These are phyloP conservation scores for Megathymus violae DNA, from an alignment of 1,140 invertebrate genomes.

Conservation along the genomic window DNA sequence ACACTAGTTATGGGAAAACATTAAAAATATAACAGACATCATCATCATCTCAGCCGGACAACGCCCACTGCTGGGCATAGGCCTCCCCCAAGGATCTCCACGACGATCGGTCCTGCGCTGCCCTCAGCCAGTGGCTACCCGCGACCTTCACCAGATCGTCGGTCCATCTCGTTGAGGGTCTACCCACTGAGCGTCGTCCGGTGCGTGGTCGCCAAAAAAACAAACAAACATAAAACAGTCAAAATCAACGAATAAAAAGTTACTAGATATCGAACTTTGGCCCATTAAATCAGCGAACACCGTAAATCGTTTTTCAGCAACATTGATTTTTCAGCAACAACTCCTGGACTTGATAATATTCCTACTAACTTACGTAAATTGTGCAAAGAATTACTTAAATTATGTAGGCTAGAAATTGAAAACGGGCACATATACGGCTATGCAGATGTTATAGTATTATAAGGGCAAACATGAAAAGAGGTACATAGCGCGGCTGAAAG, in stretches of 20 bases:
- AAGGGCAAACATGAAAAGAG: slow-evolving; percentile 9
- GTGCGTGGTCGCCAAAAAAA: too few species aligned
- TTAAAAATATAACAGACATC: too few species aligned
- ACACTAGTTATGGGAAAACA: too few species aligned
- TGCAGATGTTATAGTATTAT: slow-evolving; percentile 21
- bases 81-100: too few species aligned
- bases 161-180: too few species aligned
- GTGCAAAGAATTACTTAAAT: neutral
- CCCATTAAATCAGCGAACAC: slow-evolving; percentile 18
- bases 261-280: slow-evolving; percentile 7
- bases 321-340: slow-evolving; percentile 16
- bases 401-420: slow-evolving; percentile 9
- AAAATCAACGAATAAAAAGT: neutral
- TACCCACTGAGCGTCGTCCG: too few species aligned
- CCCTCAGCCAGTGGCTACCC: too few species aligned
- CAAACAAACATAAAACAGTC: slow-evolving; percentile 13
- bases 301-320: slow-evolving; percentile 15
- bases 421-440: slow-evolving; percentile 18
- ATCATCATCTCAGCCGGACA: too few species aligned
- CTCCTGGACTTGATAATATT: slow-evolving; percentile 21
- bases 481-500: slow-evolving; percentile 2
- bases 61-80: too few species aligned
- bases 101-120: too few species aligned
- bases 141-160: too few species aligned
- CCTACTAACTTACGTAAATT: slow-evolving; percentile 13